Evolutionary conservation across 2,113 vertebrate species (phyloP), one percentile per base, ranked within the genome.

Genomic region (Nansenia antarctica): DNA sequence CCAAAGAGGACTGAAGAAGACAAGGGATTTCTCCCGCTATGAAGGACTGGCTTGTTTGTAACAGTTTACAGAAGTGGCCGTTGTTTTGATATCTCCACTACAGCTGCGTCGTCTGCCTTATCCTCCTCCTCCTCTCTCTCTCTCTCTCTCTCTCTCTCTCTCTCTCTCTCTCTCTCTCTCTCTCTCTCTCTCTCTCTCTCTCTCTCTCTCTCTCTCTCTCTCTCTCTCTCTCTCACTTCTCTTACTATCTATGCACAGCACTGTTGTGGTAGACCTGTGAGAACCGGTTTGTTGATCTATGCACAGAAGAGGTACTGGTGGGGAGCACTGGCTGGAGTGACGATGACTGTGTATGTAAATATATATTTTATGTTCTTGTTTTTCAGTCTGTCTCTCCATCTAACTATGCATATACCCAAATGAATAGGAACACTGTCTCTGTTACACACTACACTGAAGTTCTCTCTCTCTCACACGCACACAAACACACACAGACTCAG

Each of bases 181-280:
- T 39, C 37, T 39, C 14, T 39, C 3, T 24, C 30, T 26, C 24
- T 29, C 34, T 45, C 34, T 47, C 35, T 42, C 34, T 59, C 29
- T 65, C 58, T 54, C 31, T 37, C 30, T 15, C 2, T 54, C 74
- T 62, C 18, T 71, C 42, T 71, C 31, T 37, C 30, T 15, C 2
- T 54, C 74, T 62, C 18, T 71, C 42, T 71, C 65, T 74, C 67
- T 67, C 53, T 29, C 29, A 9, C 24, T 35, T 12, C 82, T 69
- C 61, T 82, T 76, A 79, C 81, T 69, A 78, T 82, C 89, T 92
- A 93, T 91, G 92, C 90, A 92, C 86, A 81, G 72, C 90, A 91
- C 86, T 82, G 72, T 80, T 70, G 70, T 67, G 57, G 69, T 81
- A 70, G 74, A 78, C 70, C 70, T 70, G 39, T 73, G 83, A 31